Conservation (phyloP, 2,888 invertebrate genomes). For the Caprella mutica region DNA sequence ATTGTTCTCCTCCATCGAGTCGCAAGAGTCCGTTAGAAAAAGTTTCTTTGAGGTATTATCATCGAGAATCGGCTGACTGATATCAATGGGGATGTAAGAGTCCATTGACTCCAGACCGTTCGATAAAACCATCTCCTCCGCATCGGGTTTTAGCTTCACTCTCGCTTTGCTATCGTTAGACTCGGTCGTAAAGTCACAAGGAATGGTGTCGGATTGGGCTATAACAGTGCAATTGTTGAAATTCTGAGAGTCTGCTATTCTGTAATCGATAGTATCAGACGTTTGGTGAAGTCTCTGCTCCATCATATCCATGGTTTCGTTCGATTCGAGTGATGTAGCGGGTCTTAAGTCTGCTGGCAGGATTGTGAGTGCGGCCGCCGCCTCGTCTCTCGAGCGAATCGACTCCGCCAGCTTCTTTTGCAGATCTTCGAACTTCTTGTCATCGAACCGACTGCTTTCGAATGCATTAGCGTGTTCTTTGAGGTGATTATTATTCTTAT, state of each 20-base stretch:
- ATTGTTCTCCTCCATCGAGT: constrained; percentile 7
- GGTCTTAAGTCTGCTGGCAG: constrained; percentile 1
- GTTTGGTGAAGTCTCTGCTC: too few relatives aligned
- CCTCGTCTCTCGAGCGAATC: constrained; percentile 3
- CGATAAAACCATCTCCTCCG: neutral
- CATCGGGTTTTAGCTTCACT: constrained; percentile 1
- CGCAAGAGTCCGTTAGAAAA: constrained; percentile 1
- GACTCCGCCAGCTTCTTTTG: constrained; percentile 7
- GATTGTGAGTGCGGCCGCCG: constrained; percentile 3
- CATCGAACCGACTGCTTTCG: neutral
- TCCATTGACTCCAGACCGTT: constrained; percentile 8
- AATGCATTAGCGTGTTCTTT: constrained; percentile 5
- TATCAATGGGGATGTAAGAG: constrained; percentile 1
- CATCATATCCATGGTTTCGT: too few relatives aligned
- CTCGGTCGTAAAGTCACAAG: too few relatives aligned
- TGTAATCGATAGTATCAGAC: constrained; percentile 10
- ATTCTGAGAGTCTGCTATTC: neutral
- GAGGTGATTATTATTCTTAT: constrained; percentile 5
- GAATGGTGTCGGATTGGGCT: neutral
- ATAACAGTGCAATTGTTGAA: neutral
- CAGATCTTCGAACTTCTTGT: constrained; percentile 3
- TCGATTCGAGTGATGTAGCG: neutral
- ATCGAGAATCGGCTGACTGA: neutral
- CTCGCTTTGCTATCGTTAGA: neutral
- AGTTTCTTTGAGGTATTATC: neutral